Conservation (phyloP, 2,797 vertebrate species). For the Spea hammondii region DNA sequence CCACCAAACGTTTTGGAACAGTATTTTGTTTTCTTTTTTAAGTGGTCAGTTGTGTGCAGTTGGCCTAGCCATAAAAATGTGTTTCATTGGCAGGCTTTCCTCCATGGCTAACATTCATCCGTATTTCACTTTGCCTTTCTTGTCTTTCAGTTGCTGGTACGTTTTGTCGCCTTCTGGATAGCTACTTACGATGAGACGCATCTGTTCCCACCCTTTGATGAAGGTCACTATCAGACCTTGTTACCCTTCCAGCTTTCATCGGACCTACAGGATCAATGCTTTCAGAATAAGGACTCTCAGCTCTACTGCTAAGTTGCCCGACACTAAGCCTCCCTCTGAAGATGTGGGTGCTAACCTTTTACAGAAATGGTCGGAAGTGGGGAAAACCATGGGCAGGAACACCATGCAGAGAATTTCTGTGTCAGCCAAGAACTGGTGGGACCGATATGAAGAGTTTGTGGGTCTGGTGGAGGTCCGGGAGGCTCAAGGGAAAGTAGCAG, state of each 20-base stretch:
- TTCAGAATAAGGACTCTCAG: slow-evolving; percentile 66
- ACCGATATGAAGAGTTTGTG: slow-evolving; percentile 90
- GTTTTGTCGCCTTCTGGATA: neutral
- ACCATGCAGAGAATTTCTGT: slow-evolving; percentile 65
- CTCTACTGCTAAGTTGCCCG: slow-evolving; percentile 62
- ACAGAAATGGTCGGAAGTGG: slow-evolving; percentile 68
- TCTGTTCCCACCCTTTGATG: slow-evolving; percentile 62
- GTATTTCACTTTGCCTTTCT: neutral
- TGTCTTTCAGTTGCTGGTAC: neutral
- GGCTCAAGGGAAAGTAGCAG: slow-evolving; percentile 87
- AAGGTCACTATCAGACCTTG: slow-evolving; percentile 63
- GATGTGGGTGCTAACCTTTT: slow-evolving; percentile 58
- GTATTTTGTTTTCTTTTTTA: too few relatives aligned
- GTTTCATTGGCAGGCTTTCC: too few relatives aligned
- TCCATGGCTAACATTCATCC: too few relatives aligned
- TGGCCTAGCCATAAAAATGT: too few relatives aligned
- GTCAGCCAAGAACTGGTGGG: slow-evolving; percentile 82
- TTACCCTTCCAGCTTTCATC: slow-evolving; percentile 52
- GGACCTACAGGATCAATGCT: slow-evolving; percentile 57
- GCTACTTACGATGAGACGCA: slow-evolving; percentile 65
- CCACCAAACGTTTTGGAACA: too few relatives aligned
- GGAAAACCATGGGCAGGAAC: slow-evolving; percentile 71
- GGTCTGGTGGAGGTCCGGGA: slow-evolving; percentile 87
- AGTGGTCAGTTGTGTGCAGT: too few relatives aligned
- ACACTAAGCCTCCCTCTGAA: slow-evolving; percentile 59